Percentiles rank a stretch among this genome's conserved stretches.
Conservation (phyloP, 2,888 invertebrate species). For the Minunthozetes semirufus region DNA sequence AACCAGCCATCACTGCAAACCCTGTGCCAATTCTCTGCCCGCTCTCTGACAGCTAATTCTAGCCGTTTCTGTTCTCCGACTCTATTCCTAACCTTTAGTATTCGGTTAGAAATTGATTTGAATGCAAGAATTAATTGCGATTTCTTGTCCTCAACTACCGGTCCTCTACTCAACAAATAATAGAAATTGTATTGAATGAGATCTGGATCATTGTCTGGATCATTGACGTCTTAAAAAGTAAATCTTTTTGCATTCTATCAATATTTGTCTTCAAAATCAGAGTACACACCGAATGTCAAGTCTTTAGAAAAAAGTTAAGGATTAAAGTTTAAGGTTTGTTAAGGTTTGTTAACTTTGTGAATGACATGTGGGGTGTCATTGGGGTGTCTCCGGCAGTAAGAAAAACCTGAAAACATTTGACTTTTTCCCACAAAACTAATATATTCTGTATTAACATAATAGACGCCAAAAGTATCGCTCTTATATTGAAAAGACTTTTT, state of each 20-base stretch:
- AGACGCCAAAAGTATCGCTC: neutral
- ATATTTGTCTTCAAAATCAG: neutral
- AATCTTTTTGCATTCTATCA: neutral
- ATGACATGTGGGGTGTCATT: slow-evolving; percentile 15
- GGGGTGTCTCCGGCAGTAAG: slow-evolving; percentile 19
- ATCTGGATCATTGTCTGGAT: no score
- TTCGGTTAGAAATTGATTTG: neutral
- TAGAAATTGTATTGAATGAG: neutral
- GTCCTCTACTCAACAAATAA: neutral
- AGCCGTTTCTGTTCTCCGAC: neutral
- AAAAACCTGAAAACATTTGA: slow-evolving; percentile 19
- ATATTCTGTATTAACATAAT: slow-evolving; percentile 17
- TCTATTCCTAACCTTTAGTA: neutral
- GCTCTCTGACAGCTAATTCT: neutral
- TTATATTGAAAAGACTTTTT: neutral
- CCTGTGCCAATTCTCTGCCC: neutral
- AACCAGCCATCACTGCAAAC: neutral
- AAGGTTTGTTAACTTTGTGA: slow-evolving; percentile 16
- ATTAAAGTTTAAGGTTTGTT: slow-evolving; percentile 3
- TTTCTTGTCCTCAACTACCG: neutral
- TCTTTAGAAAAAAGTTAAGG: slow-evolving; percentile 1
- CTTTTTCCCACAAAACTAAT: slow-evolving; percentile 28
- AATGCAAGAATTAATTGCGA: neutral
- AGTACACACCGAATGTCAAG: neutral
- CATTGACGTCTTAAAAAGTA: neutral